A percentile compares a stretch with the other conserved stretches of the same genome.
These are phyloP conservation scores for Pteropus alecto DNA, from an alignment of 2,113 vertebrate genomes.

Conservation along the genomic window DNA sequence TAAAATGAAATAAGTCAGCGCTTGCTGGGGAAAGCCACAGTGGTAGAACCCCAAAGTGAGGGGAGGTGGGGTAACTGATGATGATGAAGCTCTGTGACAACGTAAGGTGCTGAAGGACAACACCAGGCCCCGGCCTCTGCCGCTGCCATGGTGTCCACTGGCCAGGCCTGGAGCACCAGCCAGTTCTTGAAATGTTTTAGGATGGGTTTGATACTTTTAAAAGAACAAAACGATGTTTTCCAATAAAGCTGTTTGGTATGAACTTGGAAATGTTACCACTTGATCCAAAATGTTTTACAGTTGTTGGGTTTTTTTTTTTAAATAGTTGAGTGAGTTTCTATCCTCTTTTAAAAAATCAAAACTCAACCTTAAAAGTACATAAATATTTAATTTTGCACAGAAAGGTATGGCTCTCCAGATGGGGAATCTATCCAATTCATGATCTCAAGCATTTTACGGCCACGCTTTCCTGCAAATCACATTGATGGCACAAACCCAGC, in stretches of 20 bases:
- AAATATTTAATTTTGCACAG: slow-evolving; percentile 56
- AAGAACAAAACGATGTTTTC: slow-evolving; percentile 52
- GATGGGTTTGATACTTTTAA: slow-evolving; percentile 40
- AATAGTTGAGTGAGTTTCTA: slow-evolving; percentile 23
- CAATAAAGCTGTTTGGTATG: slow-evolving; percentile 15
- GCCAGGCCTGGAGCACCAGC: neutral
- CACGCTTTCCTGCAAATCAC: slow-evolving; percentile 39
- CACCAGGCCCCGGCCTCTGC: neutral
- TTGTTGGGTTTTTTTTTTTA: neutral
- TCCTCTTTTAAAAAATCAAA: slow-evolving; percentile 56
- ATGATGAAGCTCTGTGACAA: neutral
- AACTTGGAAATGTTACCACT: slow-evolving; percentile 33
- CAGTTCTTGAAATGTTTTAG: neutral
- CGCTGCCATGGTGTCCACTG: neutral
- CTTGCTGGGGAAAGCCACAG: neutral
- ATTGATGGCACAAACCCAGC: slow-evolving; percentile 9
- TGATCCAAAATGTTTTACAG: neutral
- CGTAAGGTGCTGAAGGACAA: neutral
- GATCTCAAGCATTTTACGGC: slow-evolving; percentile 54
- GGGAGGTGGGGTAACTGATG: neutral
- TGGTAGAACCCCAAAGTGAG: neutral
- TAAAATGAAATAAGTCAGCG: neutral
- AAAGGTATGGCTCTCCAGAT: slow-evolving; percentile 37
- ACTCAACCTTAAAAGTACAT: slow-evolving; percentile 26
- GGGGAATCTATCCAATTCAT: neutral